Evolutionary conservation across 2,797 vertebrate species (phyloP).

Genomic region (Hylomyscus alleni): DNA sequence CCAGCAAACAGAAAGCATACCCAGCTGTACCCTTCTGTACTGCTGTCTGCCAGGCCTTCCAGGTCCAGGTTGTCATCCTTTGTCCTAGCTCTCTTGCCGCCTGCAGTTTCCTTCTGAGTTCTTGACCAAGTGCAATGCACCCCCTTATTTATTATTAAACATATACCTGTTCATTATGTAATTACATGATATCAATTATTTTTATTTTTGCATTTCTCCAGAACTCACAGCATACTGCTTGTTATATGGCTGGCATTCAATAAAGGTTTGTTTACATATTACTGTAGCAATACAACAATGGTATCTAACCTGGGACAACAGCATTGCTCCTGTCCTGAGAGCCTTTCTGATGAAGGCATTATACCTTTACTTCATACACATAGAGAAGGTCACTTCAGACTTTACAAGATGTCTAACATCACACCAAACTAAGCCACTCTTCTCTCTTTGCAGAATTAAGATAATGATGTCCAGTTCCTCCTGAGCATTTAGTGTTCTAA

Average conservation of each 20-base stretch:
- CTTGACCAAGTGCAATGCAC: background rate
- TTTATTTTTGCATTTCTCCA: slow-evolving; percentile 55
- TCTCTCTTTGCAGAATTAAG: slow-evolving; percentile 44
- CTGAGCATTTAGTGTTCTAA: slow-evolving; percentile 35
- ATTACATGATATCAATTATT: background rate
- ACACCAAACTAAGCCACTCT: slow-evolving; percentile 48
- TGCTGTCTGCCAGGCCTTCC: background rate
- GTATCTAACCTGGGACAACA: slow-evolving; percentile 20
- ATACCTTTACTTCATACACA: slow-evolving; percentile 45
- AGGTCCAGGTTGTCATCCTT: background rate
- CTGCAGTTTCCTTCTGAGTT: background rate
- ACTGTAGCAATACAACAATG: slow-evolving; percentile 20
- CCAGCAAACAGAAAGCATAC: background rate
- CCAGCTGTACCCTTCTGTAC: background rate
- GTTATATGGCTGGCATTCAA: slow-evolving; percentile 14
- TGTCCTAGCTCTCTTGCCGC: background rate
- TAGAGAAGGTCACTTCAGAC: slow-evolving; percentile 59
- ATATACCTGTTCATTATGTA: background rate
- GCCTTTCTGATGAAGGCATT: slow-evolving; percentile 61
- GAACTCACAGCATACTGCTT: background rate
- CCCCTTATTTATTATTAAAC: background rate
- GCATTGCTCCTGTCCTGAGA: slow-evolving; percentile 24
- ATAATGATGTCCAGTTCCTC: slow-evolving; percentile 45
- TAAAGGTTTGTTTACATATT: slow-evolving; percentile 51
- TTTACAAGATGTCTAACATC: slow-evolving; percentile 63